Evolutionary conservation across 2,888 invertebrate species (phyloP).

Genomic region (Luperina testacea): DNA sequence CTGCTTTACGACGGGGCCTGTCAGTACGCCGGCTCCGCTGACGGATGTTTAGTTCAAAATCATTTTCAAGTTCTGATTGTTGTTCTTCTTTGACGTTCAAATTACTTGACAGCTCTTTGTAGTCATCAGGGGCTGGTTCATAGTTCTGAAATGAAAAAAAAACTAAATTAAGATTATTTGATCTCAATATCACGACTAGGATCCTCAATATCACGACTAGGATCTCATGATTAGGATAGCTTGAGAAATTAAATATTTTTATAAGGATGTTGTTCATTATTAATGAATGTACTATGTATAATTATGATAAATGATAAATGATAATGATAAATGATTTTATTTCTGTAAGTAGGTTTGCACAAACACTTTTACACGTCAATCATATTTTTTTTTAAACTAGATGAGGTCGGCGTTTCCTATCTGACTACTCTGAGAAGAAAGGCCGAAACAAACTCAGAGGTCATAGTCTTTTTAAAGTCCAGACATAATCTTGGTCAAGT

Average conservation of each 20-base stretch:
- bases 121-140: slow-evolving; percentile 42
- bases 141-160: slow-evolving; percentile 59
- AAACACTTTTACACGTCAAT: too few relatives aligned
- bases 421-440: too few relatives aligned
- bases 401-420: too few relatives aligned
- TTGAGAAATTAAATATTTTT: neutral
- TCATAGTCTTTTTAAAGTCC: too few relatives aligned
- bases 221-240: neutral
- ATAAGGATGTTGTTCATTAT: neutral
- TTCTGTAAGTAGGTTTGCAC: too few relatives aligned
- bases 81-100: slow-evolving; percentile 75
- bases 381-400: too few relatives aligned
- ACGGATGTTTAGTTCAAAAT: slow-evolving; percentile 71
- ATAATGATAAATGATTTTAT: too few relatives aligned
- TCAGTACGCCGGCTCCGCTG: slow-evolving; percentile 79
- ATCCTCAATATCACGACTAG: neutral
- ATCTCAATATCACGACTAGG: neutral
- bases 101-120: slow-evolving; percentile 41
- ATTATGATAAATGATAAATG: too few relatives aligned
- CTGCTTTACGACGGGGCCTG: slow-evolving; percentile 74
- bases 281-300: neutral
- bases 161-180: neutral
- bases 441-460: too few relatives aligned
- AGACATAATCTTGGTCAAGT: too few relatives aligned
- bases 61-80: slow-evolving; percentile 69